Evolutionary conservation across 2,113 vertebrate genomes (phyloP), one percentile per base, ranked within the genome.

Genomic region (Chaetops frenatus): DNA sequence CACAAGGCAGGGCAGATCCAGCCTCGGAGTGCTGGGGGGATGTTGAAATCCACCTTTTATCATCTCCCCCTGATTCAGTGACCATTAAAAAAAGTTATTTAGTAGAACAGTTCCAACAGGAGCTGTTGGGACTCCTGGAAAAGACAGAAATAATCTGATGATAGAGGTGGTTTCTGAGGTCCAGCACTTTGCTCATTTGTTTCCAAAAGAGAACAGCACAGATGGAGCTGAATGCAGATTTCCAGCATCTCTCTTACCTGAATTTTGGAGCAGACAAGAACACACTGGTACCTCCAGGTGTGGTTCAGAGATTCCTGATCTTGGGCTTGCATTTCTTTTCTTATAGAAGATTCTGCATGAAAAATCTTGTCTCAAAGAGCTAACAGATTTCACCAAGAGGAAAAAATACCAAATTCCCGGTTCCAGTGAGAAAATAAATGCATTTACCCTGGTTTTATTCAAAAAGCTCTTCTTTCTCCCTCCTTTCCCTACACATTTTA

Each of bases 291-390:
- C 51, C 27, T 69, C 31, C 24, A 67, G 9, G 45, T n/a, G 18
- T 3, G 2, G 13, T 16, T 21, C 14, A 48, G 27, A 0, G 1
- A 4, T 31, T 73, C 91, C 40, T 5, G 2, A 5, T 38, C 29
- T 18, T 1, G 4, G 54, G 10, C 7, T 47, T 61, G 2, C 24
- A 45, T 24, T 54, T 53, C 7, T 90, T 69, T 66, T 45, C 48
- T 71, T 58, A 13, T 28, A 57, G 47, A 54, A 78, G 16, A 66
- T 54, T 78, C 33, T 78, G 10, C 24, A 6, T 51, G 21, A 62
- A 48, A 81, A 70, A 25, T 45, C 31, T 62, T 16, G 4, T 40
- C 40, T 74, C 19, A 45, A 73, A 44, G 24, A 70, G 11, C 45
- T 40, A 27, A 53, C 4, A 47, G 28, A 56, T 81, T 90, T 69